Evolutionary conservation across 2,797 vertebrate genomes (phyloP), one percentile per base, ranked within the genome.

Genomic region (Alauda arvensis): DNA sequence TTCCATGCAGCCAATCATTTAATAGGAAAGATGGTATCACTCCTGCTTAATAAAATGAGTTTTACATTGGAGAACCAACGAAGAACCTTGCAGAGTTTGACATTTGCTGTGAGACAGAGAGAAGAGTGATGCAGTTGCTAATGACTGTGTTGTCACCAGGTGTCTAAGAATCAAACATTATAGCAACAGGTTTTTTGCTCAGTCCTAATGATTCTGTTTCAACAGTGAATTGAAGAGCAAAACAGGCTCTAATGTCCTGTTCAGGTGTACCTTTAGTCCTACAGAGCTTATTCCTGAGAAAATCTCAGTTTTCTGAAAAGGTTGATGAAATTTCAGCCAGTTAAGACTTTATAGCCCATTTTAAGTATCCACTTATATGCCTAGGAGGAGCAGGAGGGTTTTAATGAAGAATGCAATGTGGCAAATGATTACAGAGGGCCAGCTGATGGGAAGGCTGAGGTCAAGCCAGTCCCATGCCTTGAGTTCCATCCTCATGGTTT

Each of bases 1-100:
- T 86, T 53, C 78, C 55, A 37, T 61, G 37, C 69, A 91, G 43
- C 65, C 68, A 65, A 37, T 91, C 34, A 65, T 87, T 89, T 83
- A 69, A 66, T 43, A 69, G 48, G 62, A 67, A 93, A 79, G 72
- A 43, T 80, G 71, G 68, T 75, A 77, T 86, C 76, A 71, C 45
- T 89, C 69, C 39, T 72, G 45, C 52, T 93, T 88, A 82, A 85
- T 85, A 80, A 66, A 77, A 79, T 65, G n/a, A 57, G 33, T 70
- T 68, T 77, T 77, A 42, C 59, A 46, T 42, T 19, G 13, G 45
- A 83, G 63, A 82, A 76, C 25, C 60, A 85, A n/a, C 70, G 40
- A 42, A 77, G 70, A 62, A 43, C 56, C 34, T 68, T 83, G 28
- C 69, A 37, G 51, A 62, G 68, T 71, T 75, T 92, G 76, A 77